Conservation (phyloP, 2,113 vertebrate genomes). For the Furnarius figulus region DNA sequence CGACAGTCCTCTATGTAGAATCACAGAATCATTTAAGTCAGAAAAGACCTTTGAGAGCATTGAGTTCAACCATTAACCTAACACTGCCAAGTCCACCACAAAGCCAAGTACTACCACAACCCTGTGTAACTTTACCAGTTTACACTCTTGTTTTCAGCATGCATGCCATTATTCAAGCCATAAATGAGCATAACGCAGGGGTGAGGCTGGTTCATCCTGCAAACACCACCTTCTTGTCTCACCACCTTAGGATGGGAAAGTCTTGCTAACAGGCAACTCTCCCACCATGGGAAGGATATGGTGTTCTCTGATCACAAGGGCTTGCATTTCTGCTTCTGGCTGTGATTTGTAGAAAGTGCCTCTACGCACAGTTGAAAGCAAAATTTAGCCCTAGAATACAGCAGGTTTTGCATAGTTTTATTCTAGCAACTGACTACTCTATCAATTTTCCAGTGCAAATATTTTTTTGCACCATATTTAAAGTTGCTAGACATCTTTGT, state of each 20-base stretch:
- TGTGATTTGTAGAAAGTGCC: neutral
- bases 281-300: neutral
- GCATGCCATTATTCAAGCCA: neutral
- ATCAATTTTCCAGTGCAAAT: neutral
- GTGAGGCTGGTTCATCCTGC: neutral
- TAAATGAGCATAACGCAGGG: neutral
- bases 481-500: neutral
- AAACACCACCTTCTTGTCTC: neutral
- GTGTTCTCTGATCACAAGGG: neutral
- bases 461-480: neutral
- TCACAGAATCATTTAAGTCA: neutral
- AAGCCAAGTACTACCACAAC: neutral
- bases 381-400: neutral
- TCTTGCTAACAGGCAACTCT: neutral
- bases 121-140: neutral
- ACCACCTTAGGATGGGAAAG: neutral
- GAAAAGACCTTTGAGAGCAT: neutral
- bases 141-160: neutral
- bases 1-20: neutral
- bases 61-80: neutral
- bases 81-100: neutral
- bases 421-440: neutral
- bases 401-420: neutral
- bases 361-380: neutral
- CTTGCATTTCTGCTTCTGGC: neutral